These are phyloP conservation scores for Pachypsylla venusta DNA, from an alignment of 1,140 invertebrate species.

Conservation along the genomic window DNA sequence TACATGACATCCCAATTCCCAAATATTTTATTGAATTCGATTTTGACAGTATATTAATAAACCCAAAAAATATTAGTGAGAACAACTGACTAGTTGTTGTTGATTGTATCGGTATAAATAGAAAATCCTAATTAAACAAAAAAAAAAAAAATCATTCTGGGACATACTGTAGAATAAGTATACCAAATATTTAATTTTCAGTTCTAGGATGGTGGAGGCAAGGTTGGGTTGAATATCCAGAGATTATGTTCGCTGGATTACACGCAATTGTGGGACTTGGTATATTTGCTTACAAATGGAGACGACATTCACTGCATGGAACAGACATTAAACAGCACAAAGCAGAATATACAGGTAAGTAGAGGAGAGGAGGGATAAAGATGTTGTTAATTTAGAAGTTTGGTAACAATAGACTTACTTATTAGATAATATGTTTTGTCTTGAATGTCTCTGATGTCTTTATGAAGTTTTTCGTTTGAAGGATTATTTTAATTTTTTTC, in stretches of 20 bases:
- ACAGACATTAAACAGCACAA: neutral
- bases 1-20: too few relatives aligned
- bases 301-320: neutral
- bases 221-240: neutral
- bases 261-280: neutral
- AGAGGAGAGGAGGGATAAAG: too few relatives aligned
- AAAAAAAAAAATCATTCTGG: neutral
- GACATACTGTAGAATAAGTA: neutral
- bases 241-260: neutral
- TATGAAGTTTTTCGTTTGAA: too few relatives aligned
- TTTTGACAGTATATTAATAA: too few relatives aligned
- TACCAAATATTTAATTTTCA: neutral
- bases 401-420: too few relatives aligned
- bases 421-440: too few relatives aligned
- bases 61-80: too few relatives aligned
- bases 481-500: too few relatives aligned
- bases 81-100: too few relatives aligned
- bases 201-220: neutral
- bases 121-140: neutral
- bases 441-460: too few relatives aligned
- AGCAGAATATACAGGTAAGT: neutral
- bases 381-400: too few relatives aligned
- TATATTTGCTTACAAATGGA: neutral
- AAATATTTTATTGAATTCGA: too few relatives aligned
- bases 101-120: neutral